Evolutionary conservation across 2,113 vertebrate species (phyloP).

Genomic region (Morone saxatilis): DNA sequence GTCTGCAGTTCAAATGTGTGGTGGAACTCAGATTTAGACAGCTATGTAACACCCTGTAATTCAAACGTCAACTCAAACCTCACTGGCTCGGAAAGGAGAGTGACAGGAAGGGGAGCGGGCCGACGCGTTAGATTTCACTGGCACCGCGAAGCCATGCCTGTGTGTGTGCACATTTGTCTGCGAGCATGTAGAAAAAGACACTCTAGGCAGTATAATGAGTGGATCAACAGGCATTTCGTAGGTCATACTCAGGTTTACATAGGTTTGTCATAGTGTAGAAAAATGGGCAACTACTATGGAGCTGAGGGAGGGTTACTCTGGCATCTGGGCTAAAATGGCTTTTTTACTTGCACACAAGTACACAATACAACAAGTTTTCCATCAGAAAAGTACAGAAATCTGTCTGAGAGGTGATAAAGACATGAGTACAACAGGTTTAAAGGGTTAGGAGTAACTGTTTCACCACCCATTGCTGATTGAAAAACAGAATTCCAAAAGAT

Average conservation of each 20-base stretch:
- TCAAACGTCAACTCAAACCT: conserved; percentile 61
- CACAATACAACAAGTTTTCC: too few relatives aligned
- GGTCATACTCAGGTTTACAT: neutral
- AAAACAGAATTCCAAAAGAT: too few relatives aligned
- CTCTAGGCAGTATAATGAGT: neutral
- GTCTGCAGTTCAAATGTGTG: conserved; percentile 69
- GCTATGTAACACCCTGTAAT: conserved; percentile 75
- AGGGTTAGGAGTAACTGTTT: too few relatives aligned
- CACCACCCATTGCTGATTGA: too few relatives aligned
- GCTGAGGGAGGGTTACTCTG: neutral
- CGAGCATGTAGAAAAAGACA: conserved; percentile 16
- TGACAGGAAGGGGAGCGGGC: conserved; percentile 58
- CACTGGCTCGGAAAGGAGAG: conserved; percentile 57
- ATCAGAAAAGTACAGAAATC: too few relatives aligned
- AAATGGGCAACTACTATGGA: neutral
- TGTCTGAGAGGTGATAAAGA: too few relatives aligned
- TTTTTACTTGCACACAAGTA: neutral
- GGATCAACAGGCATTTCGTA: neutral
- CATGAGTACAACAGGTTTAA: too few relatives aligned
- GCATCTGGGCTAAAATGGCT: neutral
- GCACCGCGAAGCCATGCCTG: conserved; percentile 23
- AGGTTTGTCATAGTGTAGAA: neutral
- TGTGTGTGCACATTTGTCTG: conserved; percentile 23
- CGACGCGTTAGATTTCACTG: conserved; percentile 18
- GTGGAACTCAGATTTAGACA: conserved; percentile 73